Base-by-base conservation (phyloP, 2,113 vertebrate genomes). In the Misgurnus anguillicaudatus region DNA sequence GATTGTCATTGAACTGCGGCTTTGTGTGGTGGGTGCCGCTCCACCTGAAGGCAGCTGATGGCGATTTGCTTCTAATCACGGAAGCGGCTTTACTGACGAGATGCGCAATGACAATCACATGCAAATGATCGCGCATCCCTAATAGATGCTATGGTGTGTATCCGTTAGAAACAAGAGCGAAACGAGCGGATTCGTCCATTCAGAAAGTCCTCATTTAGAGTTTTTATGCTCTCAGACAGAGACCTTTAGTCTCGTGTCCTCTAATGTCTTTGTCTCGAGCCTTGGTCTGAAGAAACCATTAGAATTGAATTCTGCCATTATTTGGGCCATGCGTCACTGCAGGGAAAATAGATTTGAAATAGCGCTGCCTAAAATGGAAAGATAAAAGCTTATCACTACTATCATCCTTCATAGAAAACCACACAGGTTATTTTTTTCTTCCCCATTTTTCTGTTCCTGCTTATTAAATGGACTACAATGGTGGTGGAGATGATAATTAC, bases 401-500 rank as follows among this genome's bases (percentile, higher is more conserved):
- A 51, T 60, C n/a, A 58, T 67, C 61, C 17, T 48, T 74, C 58
- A 75, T 36, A 61, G 10, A 66, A 62, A 63, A 55, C 21, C 51
- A 73, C 36, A 57, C 63, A 48, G 21, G 38, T 38, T 75, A 11
- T 63, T 53, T 58, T 47, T 38, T 66, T 51, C 17, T 75, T 57
- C 72, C 69, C 24, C 31, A 9, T 48, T 75, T 51, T 70, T 80
- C 60, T 14, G 72, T 80, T 71, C n/a, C 58, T 58, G 10, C 21
- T 61, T 79, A 51, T 71, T 76, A 73, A 61, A 77, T 68, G 51
- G 41, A 47, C 42, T 16, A 79, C 74, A 76, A 83, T 64, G 72
- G 86, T 72, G 38, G 17, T n/a, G 47, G 58, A 72, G 51, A 82
- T 81, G 80, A 72, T 77, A 82, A 87, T 85, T 75, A 80, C 80